Percentiles rank a stretch among this genome's conserved stretches.
These are phyloP conservation scores for Neocloeon triangulifer DNA, from an alignment of 1,140 invertebrate genomes.

Conservation along the genomic window DNA sequence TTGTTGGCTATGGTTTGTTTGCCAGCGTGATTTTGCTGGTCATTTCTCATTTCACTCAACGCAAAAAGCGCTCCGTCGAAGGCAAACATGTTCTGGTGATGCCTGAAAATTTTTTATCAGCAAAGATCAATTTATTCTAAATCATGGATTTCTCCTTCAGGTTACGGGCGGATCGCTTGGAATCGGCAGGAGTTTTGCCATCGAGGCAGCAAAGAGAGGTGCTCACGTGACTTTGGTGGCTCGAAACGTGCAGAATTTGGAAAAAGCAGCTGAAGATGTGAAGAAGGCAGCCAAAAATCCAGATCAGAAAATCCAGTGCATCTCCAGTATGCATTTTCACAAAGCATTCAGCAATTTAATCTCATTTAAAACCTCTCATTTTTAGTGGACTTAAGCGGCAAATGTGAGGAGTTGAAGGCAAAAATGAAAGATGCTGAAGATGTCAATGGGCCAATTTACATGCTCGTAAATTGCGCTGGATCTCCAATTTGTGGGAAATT, in stretches of 20 bases:
- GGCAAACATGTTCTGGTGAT: too few species aligned
- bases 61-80: too few species aligned
- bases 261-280: slow-evolving; percentile 33
- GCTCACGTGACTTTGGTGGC: slow-evolving; percentile 80
- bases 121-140: too few species aligned
- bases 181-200: slow-evolving; percentile 69
- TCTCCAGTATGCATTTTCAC: slow-evolving; percentile 22
- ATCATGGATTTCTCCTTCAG: slow-evolving; percentile 8
- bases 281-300: slow-evolving; percentile 15
- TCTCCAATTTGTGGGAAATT: slow-evolving; percentile 52
- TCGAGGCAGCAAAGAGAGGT: slow-evolving; percentile 48
- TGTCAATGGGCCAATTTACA: slow-evolving; percentile 50
- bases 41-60: too few species aligned
- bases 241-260: slow-evolving; percentile 43
- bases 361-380: slow-evolving; percentile 6
- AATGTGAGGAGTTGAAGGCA: slow-evolving; percentile 34
- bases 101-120: too few species aligned
- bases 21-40: too few species aligned
- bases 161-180: slow-evolving; percentile 92
- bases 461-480: slow-evolving; percentile 86
- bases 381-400: slow-evolving; percentile 41
- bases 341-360: neutral
- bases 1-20: too few species aligned
- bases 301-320: slow-evolving; percentile 39
- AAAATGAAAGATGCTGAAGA: slow-evolving; percentile 34